Conservation (phyloP, 2,888 invertebrate genomes). For the Antheraea assamensis region DNA sequence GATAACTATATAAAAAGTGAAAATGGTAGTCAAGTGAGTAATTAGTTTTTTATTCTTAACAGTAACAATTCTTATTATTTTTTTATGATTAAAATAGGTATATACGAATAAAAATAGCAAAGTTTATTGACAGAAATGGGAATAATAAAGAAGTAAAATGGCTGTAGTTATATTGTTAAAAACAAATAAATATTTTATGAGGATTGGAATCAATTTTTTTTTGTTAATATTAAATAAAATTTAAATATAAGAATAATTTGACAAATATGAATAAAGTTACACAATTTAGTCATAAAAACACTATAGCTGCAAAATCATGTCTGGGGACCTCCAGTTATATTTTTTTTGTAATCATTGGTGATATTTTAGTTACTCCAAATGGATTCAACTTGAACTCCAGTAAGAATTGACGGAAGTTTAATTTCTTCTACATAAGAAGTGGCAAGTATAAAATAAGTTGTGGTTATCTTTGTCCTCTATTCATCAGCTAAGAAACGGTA, state of each 20-base stretch:
- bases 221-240: neutral
- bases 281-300: neutral
- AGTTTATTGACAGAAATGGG: neutral
- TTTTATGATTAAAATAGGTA: neutral
- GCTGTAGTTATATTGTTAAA: neutral
- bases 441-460: slow-evolving; percentile 8
- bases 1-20: slow-evolving; percentile 23
- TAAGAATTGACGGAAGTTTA: slow-evolving; percentile 12
- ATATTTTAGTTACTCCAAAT: slow-evolving; percentile 13
- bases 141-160: neutral
- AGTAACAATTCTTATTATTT: neutral
- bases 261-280: neutral
- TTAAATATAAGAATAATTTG: neutral
- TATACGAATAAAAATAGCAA: neutral
- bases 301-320: neutral
- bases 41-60: neutral
- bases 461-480: neutral
- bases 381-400: slow-evolving; percentile 6
- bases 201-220: neutral
- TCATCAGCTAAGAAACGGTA: neutral
- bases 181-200: neutral
- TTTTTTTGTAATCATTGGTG: slow-evolving; percentile 7
- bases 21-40: slow-evolving; percentile 10
- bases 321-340: neutral
- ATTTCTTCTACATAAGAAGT: slow-evolving; percentile 4